Evolutionary conservation across 2,113 vertebrate species (phyloP).

Genomic region (Rhea americana): DNA sequence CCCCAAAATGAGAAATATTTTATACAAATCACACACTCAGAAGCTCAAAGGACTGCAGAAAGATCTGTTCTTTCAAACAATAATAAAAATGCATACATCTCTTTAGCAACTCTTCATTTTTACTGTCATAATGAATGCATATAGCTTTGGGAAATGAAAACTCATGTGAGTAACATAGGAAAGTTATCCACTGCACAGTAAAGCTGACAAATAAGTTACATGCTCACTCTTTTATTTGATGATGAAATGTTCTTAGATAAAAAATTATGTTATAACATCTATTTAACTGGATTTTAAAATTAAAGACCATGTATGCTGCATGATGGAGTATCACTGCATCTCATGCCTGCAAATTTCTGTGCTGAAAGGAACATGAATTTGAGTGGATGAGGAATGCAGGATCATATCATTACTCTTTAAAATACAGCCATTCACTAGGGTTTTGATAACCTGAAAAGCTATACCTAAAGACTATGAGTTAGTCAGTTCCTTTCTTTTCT

Average conservation of each 20-base stretch:
- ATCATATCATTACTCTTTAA: slow-evolving; percentile 47
- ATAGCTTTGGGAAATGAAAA: slow-evolving; percentile 45
- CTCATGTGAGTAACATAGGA: slow-evolving; percentile 42
- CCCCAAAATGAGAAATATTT: slow-evolving; percentile 70
- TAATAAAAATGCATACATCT: slow-evolving; percentile 65
- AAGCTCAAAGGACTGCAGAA: slow-evolving; percentile 50
- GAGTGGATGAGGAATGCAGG: slow-evolving; percentile 38
- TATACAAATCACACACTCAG: slow-evolving; percentile 66
- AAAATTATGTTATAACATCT: slow-evolving; percentile 54
- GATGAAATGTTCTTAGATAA: slow-evolving; percentile 41
- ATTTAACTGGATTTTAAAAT: slow-evolving; percentile 61
- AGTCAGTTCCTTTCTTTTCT: background rate
- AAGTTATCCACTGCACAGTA: slow-evolving; percentile 11
- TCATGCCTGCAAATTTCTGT: slow-evolving; percentile 21
- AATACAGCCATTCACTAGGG: background rate
- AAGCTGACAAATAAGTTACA: slow-evolving; percentile 57
- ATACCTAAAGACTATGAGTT: slow-evolving; percentile 10
- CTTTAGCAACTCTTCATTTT: slow-evolving; percentile 61
- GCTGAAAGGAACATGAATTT: slow-evolving; percentile 38
- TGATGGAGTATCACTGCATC: slow-evolving; percentile 49
- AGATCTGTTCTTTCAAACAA: slow-evolving; percentile 50
- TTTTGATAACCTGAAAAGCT: slow-evolving; percentile 14
- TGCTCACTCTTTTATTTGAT: slow-evolving; percentile 50
- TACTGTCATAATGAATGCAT: slow-evolving; percentile 42
- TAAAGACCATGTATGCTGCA: slow-evolving; percentile 29